A percentile compares a stretch with the other conserved stretches of the same genome.
Conservation (phyloP, 2,113 vertebrate species). For the Tychaedon coryphoeus region DNA sequence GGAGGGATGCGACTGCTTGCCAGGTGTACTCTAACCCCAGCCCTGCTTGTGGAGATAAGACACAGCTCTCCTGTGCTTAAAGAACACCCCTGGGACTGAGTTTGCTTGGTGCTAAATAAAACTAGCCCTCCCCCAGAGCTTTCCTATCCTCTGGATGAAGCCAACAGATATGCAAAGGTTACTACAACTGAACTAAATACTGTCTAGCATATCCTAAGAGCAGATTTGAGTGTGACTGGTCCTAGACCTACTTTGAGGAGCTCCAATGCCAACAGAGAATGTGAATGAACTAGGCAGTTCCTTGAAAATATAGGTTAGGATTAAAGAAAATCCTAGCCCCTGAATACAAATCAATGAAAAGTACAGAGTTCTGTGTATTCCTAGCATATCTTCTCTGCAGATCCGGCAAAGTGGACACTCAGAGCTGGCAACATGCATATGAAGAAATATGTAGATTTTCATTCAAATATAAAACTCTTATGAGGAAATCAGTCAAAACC, state of each 20-base stretch:
- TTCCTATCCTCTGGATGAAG: background rate
- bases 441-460: background rate
- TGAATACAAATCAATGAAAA: background rate
- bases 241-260: background rate
- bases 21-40: background rate
- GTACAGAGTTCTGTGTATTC: background rate
- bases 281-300: background rate
- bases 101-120: background rate
- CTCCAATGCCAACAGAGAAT: background rate
- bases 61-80: background rate
- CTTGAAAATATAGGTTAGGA: background rate
- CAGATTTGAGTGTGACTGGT: background rate
- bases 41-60: background rate
- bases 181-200: background rate
- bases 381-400: background rate
- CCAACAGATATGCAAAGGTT: background rate
- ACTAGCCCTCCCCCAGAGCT: background rate
- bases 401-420: background rate
- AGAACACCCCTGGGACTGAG: fast-evolving
- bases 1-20: background rate
- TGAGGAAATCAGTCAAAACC: background rate
- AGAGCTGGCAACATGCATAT: background rate
- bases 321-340: background rate
- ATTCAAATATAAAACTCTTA: background rate
- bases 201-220: background rate